Percentiles rank a stretch among this genome's conserved stretches.
These are phyloP conservation scores for Orthonychiurus folsomi DNA, from an alignment of 2,888 invertebrate genomes.

Conservation along the genomic window DNA sequence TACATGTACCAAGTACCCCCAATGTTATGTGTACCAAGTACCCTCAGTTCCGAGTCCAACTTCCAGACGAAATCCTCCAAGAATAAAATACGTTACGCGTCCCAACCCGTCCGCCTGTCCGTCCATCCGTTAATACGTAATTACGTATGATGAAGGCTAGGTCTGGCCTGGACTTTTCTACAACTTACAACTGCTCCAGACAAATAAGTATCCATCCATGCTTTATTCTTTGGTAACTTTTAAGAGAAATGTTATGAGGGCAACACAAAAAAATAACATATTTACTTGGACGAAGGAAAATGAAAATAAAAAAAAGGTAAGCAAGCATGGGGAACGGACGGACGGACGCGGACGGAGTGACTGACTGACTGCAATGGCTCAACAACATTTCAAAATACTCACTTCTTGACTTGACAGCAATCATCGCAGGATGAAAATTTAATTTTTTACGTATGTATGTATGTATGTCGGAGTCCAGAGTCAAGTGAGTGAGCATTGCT, in stretches of 20 bases:
- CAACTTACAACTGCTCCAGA: no score
- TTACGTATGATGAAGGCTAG: no score
- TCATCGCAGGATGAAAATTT: slow-evolving; percentile 37
- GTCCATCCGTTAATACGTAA: no score
- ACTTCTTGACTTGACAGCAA: slow-evolving; percentile 38
- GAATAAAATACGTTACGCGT: not conserved
- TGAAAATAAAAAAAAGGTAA: no score
- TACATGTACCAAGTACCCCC: no score
- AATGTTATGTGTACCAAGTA: no score
- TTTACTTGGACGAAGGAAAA: no score
- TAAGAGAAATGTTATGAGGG: not conserved
- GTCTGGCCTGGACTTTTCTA: no score
- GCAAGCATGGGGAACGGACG: not conserved
- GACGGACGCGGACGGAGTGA: not conserved
- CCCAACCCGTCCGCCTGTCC: not conserved
- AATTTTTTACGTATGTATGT: slow-evolving; percentile 6
- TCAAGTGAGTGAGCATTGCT: not conserved
- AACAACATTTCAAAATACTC: slow-evolving; percentile 40
- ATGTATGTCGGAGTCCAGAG: not conserved
- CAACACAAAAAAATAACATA: no score
- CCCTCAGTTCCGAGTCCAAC: no score
- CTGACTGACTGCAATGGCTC: slow-evolving; percentile 18
- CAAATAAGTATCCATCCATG: not conserved
- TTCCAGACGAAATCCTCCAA: not conserved
- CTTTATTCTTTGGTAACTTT: not conserved